These are phyloP conservation scores for Rhabditophanes sp. DNA, from an alignment of 2,888 invertebrate species.

Conservation along the genomic window DNA sequence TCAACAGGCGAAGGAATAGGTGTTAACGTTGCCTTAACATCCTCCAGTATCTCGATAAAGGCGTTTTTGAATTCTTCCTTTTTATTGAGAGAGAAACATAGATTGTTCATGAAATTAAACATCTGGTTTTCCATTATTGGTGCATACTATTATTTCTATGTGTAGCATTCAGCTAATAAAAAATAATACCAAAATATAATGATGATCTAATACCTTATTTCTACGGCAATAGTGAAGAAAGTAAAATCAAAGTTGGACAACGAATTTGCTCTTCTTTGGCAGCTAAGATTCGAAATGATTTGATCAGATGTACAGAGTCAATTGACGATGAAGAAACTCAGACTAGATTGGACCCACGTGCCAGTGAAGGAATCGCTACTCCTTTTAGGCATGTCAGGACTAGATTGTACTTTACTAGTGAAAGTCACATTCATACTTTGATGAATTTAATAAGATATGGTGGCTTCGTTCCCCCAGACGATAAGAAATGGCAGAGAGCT, in stretches of 20 bases:
- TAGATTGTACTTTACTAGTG: constrained; percentile 95
- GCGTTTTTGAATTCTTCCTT: background rate
- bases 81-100: too few relatives aligned
- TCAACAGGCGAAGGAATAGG: too few relatives aligned
- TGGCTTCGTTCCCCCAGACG: constrained; percentile 56
- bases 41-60: background rate
- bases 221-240: constrained; percentile 85
- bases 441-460: constrained; percentile 67
- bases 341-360: constrained; percentile 78
- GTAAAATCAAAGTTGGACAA: constrained; percentile 86
- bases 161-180: too few relatives aligned
- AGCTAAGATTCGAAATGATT: constrained; percentile 67
- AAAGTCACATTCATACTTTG: constrained; percentile 93
- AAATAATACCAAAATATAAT: too few relatives aligned
- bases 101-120: too few relatives aligned
- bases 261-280: constrained; percentile 89
- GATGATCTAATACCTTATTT: too few relatives aligned
- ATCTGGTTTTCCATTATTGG: too few relatives aligned
- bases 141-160: too few relatives aligned
- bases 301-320: constrained; percentile 74
- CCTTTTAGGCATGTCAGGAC: constrained; percentile 94
- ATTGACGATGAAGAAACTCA: constrained; percentile 70
- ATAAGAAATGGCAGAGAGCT: constrained; percentile 93
- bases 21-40: too few relatives aligned
- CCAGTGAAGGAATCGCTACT: constrained; percentile 71